Conservation (phyloP, 2,888 invertebrate species). For the Rapana venosa region DNA sequence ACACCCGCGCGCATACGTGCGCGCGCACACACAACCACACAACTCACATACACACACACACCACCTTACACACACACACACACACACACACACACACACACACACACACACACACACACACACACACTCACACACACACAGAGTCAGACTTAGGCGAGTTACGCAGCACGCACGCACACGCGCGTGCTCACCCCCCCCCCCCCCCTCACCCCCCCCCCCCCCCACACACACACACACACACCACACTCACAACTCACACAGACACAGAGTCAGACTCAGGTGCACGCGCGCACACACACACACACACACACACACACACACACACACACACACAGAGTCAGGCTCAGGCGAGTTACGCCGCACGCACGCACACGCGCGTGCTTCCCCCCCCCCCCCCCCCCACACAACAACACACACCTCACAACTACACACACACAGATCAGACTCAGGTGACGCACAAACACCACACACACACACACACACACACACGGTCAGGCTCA, state of each 20-base stretch:
- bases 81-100: background rate
- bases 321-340: background rate
- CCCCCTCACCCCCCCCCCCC: background rate
- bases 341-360: too few species aligned
- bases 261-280: background rate
- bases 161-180: too few species aligned
- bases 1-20: background rate
- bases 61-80: background rate
- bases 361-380: too few species aligned
- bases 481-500: too few species aligned
- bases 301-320: background rate
- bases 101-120: constrained; percentile 1
- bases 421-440: too few species aligned
- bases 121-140: background rate
- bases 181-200: background rate
- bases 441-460: too few species aligned
- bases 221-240: background rate
- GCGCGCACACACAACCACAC: background rate
- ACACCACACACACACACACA: too few species aligned
- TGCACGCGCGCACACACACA: background rate
- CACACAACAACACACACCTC: background rate
- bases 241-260: background rate
- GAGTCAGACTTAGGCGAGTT: too few species aligned
- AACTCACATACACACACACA: background rate
- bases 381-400: background rate